Conservation (phyloP, 2,797 vertebrate genomes). For the Chromis chromis region DNA sequence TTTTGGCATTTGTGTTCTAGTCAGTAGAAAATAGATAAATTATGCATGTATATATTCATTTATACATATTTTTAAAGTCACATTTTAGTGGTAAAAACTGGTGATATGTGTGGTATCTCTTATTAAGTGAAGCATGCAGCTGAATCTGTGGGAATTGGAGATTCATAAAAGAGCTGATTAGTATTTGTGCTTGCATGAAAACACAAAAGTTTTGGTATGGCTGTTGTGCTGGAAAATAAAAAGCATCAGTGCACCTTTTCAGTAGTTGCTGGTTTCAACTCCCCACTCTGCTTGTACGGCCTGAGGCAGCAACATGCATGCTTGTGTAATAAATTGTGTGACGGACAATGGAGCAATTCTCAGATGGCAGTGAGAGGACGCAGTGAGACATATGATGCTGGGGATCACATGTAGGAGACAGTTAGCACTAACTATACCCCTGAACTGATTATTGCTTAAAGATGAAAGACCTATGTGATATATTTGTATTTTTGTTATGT, state of each 20-base stretch:
- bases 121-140: slow-evolving; percentile 6
- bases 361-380: slow-evolving; percentile 26
- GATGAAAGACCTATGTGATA: background rate
- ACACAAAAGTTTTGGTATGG: background rate
- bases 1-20: no score
- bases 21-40: background rate
- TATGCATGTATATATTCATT: rapidly evolving
- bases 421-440: background rate
- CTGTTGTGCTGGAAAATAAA: background rate
- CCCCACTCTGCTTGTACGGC: slow-evolving; percentile 26
- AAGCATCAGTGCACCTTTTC: slow-evolving; percentile 7
- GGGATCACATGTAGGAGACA: slow-evolving; percentile 36
- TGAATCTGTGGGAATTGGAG: background rate
- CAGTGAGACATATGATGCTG: slow-evolving; percentile 21
- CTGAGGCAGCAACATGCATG: slow-evolving; percentile 29
- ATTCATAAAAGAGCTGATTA: no score
- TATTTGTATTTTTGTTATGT: background rate
- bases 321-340: slow-evolving; percentile 21
- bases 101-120: background rate
- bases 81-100: background rate
- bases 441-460: background rate
- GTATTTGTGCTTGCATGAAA: background rate
- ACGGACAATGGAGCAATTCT: slow-evolving; percentile 57
- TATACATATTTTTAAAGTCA: background rate
- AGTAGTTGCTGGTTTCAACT: slow-evolving; percentile 21